Evolutionary conservation across 2,113 vertebrate genomes (phyloP).

Genomic region (Dendrocopos noguchii): DNA sequence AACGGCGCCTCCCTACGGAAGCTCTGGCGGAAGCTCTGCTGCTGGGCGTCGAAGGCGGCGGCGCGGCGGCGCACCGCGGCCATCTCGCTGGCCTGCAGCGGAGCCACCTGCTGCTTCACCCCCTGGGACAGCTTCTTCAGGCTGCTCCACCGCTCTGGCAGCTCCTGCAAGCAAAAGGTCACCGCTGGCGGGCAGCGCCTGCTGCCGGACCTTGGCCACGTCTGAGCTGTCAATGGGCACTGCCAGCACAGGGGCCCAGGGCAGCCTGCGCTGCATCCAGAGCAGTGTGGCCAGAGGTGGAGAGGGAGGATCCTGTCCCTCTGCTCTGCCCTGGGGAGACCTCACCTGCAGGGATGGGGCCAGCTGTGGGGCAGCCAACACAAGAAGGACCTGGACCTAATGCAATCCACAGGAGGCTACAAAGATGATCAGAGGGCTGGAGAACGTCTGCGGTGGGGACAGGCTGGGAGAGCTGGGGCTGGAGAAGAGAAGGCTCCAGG

Average conservation of each 20-base stretch:
- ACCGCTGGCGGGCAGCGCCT: background rate
- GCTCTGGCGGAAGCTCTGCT: slow-evolving; percentile 82
- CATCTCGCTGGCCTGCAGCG: slow-evolving; percentile 88
- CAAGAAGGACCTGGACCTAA: no score
- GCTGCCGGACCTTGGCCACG: rapidly evolving
- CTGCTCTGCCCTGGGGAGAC: no score
- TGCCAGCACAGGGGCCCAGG: background rate
- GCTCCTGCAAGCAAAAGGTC: slow-evolving; percentile 75
- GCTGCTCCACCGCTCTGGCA: slow-evolving; percentile 91
- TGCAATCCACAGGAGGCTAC: no score
- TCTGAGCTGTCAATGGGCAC: background rate
- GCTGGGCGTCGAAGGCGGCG: slow-evolving; percentile 81
- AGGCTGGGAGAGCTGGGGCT: no score
- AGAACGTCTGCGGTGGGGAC: no score
- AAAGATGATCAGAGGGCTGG: no score
- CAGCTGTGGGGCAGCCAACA: no score
- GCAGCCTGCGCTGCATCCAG: no score
- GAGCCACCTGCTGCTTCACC: slow-evolving; percentile 89
- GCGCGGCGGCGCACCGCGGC: slow-evolving; percentile 81
- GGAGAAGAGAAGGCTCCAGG: no score
- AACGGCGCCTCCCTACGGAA: slow-evolving; percentile 86
- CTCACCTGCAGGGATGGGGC: no score
- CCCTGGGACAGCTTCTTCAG: slow-evolving; percentile 83
- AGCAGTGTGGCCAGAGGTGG: no score
- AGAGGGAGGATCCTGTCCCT: no score